phyloP scores from a whole-genome alignment of 2,797 vertebrate species.

The Serranus cabrilla region DNA sequence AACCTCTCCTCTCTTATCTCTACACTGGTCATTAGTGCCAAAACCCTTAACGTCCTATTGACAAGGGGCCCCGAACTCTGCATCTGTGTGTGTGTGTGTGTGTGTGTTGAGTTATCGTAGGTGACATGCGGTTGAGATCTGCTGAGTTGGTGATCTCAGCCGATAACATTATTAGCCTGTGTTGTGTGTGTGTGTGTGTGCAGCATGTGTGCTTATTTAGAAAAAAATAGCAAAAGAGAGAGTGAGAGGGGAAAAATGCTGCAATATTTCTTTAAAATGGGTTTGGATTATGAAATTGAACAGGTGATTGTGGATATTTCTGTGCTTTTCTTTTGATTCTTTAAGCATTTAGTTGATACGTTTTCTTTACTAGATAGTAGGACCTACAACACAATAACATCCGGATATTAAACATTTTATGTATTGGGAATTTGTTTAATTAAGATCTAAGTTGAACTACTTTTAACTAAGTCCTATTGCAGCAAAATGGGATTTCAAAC shows the following conservation, averaged over 20 bases:
- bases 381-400: too few species aligned
- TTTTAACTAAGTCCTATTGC: too few species aligned
- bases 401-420: too few species aligned
- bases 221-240: slow-evolving; percentile 18
- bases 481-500: too few species aligned
- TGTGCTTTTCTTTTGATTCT: slow-evolving; percentile 21
- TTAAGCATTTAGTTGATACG: too few species aligned
- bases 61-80: slow-evolving; percentile 71
- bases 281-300: slow-evolving; percentile 39
- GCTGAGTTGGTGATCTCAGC: slow-evolving; percentile 80
- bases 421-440: too few species aligned
- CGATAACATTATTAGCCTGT: slow-evolving; percentile 79
- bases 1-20: slow-evolving; percentile 85
- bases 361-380: too few species aligned
- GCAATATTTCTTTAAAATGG: slow-evolving; percentile 28
- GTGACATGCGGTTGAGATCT: slow-evolving; percentile 79
- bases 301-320: slow-evolving; percentile 16
- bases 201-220: slow-evolving; percentile 33
- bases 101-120: slow-evolving; percentile 72
- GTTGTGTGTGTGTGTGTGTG: slow-evolving; percentile 29
- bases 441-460: too few species aligned
- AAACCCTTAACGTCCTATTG: slow-evolving; percentile 85
- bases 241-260: slow-evolving; percentile 8
- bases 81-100: slow-evolving; percentile 41
- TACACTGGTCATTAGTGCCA: slow-evolving; percentile 85